Evolutionary conservation across 2,113 vertebrate genomes (phyloP), one percentile per base, ranked within the genome.

Genomic region (Uria lomvia): DNA sequence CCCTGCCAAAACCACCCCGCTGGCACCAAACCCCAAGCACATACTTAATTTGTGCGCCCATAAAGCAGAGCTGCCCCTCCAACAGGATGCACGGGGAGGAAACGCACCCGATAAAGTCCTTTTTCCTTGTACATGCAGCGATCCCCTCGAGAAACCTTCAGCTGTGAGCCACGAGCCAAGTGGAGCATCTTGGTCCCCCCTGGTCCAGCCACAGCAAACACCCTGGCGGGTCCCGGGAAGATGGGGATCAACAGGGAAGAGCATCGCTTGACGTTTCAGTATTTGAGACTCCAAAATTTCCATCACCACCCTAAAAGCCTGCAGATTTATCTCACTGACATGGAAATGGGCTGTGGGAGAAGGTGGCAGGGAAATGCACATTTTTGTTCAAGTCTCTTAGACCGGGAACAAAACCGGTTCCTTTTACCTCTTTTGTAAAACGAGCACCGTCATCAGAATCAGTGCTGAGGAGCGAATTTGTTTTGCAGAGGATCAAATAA

Each of bases 401-500:
- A 84, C 59, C 5, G 32, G 94, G 90, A 96, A 96, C 86, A 94
- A 97, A 97, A 89, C 90, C 40, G 36, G 52, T 47, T 95, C 86
- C 87, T 94, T 97, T 96, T 96, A 92, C 95, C 94, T 93, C 94
- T 94, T 97, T 95, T 78, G 93, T 97, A 86, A 90, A 97, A 96
- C 26, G 81, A 95, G 52, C 92, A 70, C 77, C 9, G 42, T 93
- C 49, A 30, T 89, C 91, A 92, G 92, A 94, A 96, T 95, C 95
- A 93, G 95, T 82, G 97, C 95, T 1, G 91, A 89, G 81, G 91
- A 96, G 79, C 9, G 50, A 88, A 89, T 97, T 94, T 96, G 94
- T 97, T 97, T 97, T 96, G 92, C 93, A 97, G 93, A 95, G 89
- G 90, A 96, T 92, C 86, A 82, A 94, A 97, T 97, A 95, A 97